Conservation (phyloP, 1,140 invertebrate species). For the Drosophila trapezifrons region DNA sequence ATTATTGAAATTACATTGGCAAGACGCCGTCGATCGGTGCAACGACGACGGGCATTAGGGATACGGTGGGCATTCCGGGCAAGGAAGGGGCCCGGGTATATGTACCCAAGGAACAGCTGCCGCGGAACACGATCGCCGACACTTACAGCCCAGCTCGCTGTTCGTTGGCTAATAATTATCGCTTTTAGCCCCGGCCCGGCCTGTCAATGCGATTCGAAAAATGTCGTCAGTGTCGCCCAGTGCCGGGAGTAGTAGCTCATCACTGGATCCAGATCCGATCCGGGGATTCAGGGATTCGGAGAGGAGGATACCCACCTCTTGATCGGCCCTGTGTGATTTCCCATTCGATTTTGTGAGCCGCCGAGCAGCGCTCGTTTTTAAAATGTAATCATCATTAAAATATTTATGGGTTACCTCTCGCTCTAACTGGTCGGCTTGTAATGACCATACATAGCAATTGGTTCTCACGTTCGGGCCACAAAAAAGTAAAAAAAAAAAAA, state of each 20-base stretch:
- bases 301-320: slow-evolving; percentile 9
- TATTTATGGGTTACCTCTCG: slow-evolving; percentile 78
- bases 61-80: slow-evolving; percentile 8
- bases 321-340: slow-evolving; percentile 69
- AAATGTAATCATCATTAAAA: slow-evolving; percentile 83
- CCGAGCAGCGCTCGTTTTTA: slow-evolving; percentile 56
- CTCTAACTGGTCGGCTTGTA: slow-evolving; percentile 76
- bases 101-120: neutral
- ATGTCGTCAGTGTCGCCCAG: slow-evolving; percentile 82
- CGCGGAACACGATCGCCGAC: slow-evolving; percentile 71
- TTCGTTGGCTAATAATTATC: slow-evolving; percentile 75
- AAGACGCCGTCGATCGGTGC: slow-evolving; percentile 72
- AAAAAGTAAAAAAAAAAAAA: slow-evolving; percentile 33
- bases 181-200: slow-evolving; percentile 75
- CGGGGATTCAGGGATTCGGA: too few species aligned
- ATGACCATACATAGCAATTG: slow-evolving; percentile 83
- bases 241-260: slow-evolving; percentile 70
- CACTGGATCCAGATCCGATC: slow-evolving; percentile 13
- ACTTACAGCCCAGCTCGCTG: slow-evolving; percentile 51
- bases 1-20: slow-evolving; percentile 84
- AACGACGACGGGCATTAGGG: slow-evolving; percentile 7
- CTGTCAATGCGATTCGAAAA: slow-evolving; percentile 82
- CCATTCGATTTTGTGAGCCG: slow-evolving; percentile 62
- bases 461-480: slow-evolving; percentile 73
- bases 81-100: neutral